Base-by-base conservation (phyloP, 2,113 vertebrate genomes). In the Kryptolebias marmoratus region DNA sequence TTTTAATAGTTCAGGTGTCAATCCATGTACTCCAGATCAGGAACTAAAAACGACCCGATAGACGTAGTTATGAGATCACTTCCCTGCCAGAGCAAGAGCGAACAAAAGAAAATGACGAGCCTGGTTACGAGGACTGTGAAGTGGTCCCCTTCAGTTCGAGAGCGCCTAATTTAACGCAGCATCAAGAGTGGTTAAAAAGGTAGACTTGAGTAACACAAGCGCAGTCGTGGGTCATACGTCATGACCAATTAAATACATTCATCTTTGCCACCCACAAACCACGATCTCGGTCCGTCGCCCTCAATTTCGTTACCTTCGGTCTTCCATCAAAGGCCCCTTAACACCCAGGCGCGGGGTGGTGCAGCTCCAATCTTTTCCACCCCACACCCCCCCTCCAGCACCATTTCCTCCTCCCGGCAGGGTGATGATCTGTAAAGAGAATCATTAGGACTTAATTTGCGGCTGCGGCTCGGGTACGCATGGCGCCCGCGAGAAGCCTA, bases 371-470 rank as follows among this genome's bases (percentile, higher is more conserved):
- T 61, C 42, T 56, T 16, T n/a, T 12, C 58, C 52, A 22, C 22
- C 22, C 22, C 22, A 22, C 22, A 22, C 22, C 22, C 22, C 22
- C 22, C 22, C 22, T 22, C 22, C 22, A 22, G 22, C 22, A 22
- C 28, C 4, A 45, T 15, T 42, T 60, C 69, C 72, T 67, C 53
- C 79, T 79, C 64, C 61, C 2, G 2, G 80, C 76, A 53, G 84
- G 77, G 72, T 83, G 88, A 86, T 86, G 86, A 75, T 84, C 82
- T 85, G 86, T 82, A 87, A 84, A 88, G 79, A 83, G 78, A 85
- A 60, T 82, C 85, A 83, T 90, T 90, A 91, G 81, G 88, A 78
- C 13, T 48, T 84, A 77, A 89, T 88, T 87, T 91, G 88, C 75
- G 80, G 75, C 59, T 30, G 67, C 13, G 5, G 55, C 57, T 1